Evolutionary conservation across 1,140 invertebrate genomes (phyloP).

Genomic region (Hyposmocoma kahamanoa): DNA sequence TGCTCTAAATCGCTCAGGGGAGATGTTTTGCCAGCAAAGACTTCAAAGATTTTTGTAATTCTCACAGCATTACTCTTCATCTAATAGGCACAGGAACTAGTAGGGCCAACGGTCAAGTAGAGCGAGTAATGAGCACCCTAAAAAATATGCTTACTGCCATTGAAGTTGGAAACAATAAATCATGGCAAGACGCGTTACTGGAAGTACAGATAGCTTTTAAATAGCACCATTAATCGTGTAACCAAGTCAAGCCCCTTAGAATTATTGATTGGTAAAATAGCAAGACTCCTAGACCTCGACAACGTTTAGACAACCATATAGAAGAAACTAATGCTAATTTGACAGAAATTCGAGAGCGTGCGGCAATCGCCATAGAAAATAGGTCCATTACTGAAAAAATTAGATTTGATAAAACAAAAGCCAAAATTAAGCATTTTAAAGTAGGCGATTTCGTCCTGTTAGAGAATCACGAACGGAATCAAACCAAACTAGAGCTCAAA

Average conservation of each 20-base stretch:
- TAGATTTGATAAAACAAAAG: conserved; percentile 13
- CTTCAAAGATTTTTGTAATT: conserved; percentile 25
- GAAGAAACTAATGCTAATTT: background rate
- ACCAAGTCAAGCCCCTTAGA: conserved; percentile 27
- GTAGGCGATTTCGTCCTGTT: background rate
- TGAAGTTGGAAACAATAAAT: background rate
- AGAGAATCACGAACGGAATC: background rate
- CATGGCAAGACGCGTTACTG: conserved; percentile 25
- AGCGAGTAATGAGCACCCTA: conserved; percentile 5
- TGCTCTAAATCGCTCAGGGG: background rate
- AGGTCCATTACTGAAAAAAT: conserved; percentile 17
- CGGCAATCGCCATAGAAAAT: background rate
- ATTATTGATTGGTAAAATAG: conserved; percentile 28
- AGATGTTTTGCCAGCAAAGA: conserved; percentile 1
- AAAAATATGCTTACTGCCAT: conserved; percentile 28
- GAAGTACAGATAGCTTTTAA: conserved; percentile 34
- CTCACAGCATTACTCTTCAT: conserved; percentile 17
- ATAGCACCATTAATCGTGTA: conserved; percentile 15
- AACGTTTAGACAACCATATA: conserved; percentile 12
- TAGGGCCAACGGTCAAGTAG: conserved; percentile 17
- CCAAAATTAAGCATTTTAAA: background rate
- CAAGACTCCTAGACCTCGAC: conserved; percentile 26
- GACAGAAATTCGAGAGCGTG: background rate
- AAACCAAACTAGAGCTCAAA: background rate
- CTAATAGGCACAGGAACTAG: conserved; percentile 20